Base-by-base conservation (phyloP, 2,113 vertebrate species). In the Albula glossodonta region DNA sequence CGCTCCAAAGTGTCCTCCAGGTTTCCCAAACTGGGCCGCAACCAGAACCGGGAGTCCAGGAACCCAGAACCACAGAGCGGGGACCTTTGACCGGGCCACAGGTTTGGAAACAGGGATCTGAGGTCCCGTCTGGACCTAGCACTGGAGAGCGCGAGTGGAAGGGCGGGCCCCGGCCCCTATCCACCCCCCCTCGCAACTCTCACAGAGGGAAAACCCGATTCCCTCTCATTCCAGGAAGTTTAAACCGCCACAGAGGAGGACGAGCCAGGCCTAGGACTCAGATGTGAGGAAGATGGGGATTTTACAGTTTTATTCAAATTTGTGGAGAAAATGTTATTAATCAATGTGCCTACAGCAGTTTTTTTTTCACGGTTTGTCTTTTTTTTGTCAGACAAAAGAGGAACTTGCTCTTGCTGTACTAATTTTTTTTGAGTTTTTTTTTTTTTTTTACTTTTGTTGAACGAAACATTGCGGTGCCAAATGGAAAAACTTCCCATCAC, bases 11-110 rank as follows among this genome's bases (percentile, higher is more conserved):
- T 90, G 0, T 93, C 95, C 2, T 91, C 97, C 0, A 97, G 96
- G 51, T 99, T 99, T 89, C 95, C 98, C 63, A 96, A 95, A 86
- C 95, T 99, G 83, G 96, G 97, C 66, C 97, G 97, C 82, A 93
- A 90, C 82, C 95, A 95, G 4, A 95, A 94, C 0, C 93, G 96
- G 86, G 98, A 98, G 50, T 87, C 95, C 0, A 95, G 97, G 41
- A 97, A 95, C 63, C 94, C 96, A 51, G 98, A 99, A 82, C 98
- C 98, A 8, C 98, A 99, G 92, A 99, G 98, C 0, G 98, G 98
- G 0, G 98, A 99, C 90, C 97, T 99, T 86, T 99, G 96, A 97
- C 89, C 86, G 31, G 60, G 50, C 51, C 60, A 56, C 7, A 2
- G 12, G 53, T 66, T 41, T 84, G 25, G 57, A 51, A 79, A 4